A percentile compares a stretch with the other conserved stretches of the same genome.
Conservation (phyloP, 2,888 invertebrate species). For the Notodonta ziczac region DNA sequence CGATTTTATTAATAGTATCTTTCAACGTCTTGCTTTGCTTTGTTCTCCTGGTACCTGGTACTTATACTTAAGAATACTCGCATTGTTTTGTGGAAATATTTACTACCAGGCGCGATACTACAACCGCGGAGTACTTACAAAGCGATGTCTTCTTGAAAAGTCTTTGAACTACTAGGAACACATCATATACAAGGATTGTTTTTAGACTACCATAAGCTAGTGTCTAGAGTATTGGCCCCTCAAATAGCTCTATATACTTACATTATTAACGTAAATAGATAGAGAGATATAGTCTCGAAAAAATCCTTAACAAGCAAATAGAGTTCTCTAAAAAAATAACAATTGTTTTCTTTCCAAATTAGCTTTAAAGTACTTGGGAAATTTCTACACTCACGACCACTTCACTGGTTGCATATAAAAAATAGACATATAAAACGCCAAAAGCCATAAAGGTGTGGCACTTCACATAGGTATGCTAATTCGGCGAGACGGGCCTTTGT, state of each 20-base stretch:
- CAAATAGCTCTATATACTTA: neutral
- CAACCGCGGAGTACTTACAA: no score
- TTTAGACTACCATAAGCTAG: neutral
- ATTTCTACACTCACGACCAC: constrained; percentile 10
- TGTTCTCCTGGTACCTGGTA: neutral
- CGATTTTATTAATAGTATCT: no score
- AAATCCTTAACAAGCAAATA: neutral
- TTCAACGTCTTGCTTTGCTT: neutral
- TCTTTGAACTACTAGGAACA: neutral
- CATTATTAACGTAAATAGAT: no score
- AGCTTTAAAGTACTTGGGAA: neutral
- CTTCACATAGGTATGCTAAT: constrained; percentile 26
- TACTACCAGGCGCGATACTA: neutral
- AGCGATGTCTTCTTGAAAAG: no score
- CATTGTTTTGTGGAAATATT: no score
- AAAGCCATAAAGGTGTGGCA: constrained; percentile 11
- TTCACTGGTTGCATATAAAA: constrained; percentile 9
- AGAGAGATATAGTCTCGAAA: neutral
- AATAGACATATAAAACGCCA: constrained; percentile 16
- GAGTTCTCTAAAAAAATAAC: neutral
- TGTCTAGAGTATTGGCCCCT: neutral
- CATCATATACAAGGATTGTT: neutral
- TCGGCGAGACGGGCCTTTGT: neutral
- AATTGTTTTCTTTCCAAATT: neutral
- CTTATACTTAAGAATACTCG: no score